These are phyloP conservation scores for Dipodomys stephensi DNA, from an alignment of 2,113 vertebrate genomes.

Conservation along the genomic window DNA sequence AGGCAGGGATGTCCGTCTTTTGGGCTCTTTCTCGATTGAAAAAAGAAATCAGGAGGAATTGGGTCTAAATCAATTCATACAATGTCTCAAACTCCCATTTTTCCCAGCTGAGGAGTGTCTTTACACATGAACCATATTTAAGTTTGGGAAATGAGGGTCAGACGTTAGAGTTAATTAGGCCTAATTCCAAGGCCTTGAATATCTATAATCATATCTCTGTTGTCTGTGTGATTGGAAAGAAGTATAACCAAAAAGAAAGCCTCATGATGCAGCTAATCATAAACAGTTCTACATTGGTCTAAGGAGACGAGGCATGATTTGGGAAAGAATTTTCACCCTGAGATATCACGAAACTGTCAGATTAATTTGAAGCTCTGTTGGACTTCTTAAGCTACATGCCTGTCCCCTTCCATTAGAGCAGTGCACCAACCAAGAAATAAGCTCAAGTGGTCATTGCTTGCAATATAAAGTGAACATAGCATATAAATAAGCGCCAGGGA, in stretches of 20 bases:
- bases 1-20: not conserved
- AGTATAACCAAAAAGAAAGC: not conserved
- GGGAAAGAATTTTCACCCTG: slow-evolving; percentile 1
- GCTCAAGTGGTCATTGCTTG: not conserved
- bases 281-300: slow-evolving; percentile 15
- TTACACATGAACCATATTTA: not conserved
- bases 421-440: not conserved
- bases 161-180: not conserved
- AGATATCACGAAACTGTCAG: not conserved
- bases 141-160: not conserved
- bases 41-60: not conserved
- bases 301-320: not conserved
- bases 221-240: not conserved
- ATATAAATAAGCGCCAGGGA: not conserved
- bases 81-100: not conserved
- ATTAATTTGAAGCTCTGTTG: slow-evolving; percentile 22
- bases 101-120: not conserved
- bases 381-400: slow-evolving; percentile 32
- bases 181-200: not conserved
- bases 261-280: not conserved
- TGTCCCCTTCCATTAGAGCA: not conserved
- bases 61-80: not conserved
- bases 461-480: not conserved
- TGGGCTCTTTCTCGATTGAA: not conserved
- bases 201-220: not conserved